phyloP scores from a whole-genome alignment of 2,113 vertebrate species.

The Prochilodus magdalenae region DNA sequence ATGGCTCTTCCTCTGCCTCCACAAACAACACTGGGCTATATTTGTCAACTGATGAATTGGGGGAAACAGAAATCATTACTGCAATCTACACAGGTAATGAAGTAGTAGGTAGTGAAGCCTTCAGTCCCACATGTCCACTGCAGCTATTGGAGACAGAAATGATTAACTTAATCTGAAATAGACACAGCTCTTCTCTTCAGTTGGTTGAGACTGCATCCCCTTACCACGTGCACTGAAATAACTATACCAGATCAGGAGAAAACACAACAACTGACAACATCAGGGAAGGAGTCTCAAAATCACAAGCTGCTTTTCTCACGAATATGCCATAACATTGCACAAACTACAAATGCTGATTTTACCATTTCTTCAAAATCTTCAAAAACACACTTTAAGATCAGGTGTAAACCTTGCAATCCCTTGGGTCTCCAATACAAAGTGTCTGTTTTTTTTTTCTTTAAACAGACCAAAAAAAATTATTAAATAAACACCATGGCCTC shows the following conservation, averaged over 20 bases:
- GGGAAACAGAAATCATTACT: background rate
- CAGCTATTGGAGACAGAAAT: background rate
- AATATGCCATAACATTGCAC: background rate
- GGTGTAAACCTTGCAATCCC: background rate
- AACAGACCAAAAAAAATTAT: background rate
- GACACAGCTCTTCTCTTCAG: background rate
- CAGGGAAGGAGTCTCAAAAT: background rate
- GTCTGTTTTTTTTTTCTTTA: no score
- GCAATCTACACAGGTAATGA: background rate
- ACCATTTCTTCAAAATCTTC: background rate
- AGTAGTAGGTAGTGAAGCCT: background rate
- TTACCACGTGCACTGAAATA: background rate
- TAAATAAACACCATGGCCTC: background rate
- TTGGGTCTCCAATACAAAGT: background rate
- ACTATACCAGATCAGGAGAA: background rate
- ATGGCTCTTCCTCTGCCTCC: conserved; percentile 6
- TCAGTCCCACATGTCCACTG: background rate
- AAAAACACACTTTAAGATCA: background rate
- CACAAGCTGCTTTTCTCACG: background rate
- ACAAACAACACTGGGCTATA: background rate
- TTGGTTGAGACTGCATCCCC: background rate
- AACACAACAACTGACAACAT: background rate
- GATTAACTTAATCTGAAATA: background rate
- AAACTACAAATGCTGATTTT: background rate
- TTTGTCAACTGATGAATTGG: conserved; percentile 9